Evolutionary conservation across 2,113 vertebrate genomes (phyloP).

Genomic region (Talpa occidentalis): DNA sequence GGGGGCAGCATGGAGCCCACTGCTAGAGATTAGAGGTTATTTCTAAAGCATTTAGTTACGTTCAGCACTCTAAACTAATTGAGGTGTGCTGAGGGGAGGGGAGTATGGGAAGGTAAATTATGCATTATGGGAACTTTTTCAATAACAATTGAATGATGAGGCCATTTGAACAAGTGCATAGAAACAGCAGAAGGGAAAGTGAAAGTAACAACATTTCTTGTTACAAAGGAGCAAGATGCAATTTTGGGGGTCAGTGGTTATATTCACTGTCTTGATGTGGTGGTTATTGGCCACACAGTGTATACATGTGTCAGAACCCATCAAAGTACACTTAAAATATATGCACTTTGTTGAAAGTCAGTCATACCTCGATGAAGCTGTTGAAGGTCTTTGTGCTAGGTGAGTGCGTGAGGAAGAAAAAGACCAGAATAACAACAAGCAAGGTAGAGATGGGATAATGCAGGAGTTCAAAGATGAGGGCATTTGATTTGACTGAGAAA

Average conservation of each 20-base stretch:
- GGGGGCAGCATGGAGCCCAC: not conserved
- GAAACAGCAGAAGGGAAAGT: not conserved
- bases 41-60: not conserved
- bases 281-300: not conserved
- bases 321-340: not conserved
- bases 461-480: not conserved
- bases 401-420: not conserved
- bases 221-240: not conserved
- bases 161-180: not conserved
- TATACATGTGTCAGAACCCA: not conserved
- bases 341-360: fast-evolving
- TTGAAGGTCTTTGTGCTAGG: not conserved
- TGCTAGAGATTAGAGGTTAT: not conserved
- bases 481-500: not conserved
- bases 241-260: not conserved
- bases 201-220: not conserved
- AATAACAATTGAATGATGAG: not conserved
- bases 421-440: not conserved
- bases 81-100: not conserved
- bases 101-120: not conserved
- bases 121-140: not conserved
- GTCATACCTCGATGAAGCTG: not conserved
- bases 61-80: not conserved
- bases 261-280: not conserved
- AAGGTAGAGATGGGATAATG: not conserved